Evolutionary conservation across 53 echinoderm and acorn worm genomes (phyloP).

Genomic region (Echinometra lucunter): DNA sequence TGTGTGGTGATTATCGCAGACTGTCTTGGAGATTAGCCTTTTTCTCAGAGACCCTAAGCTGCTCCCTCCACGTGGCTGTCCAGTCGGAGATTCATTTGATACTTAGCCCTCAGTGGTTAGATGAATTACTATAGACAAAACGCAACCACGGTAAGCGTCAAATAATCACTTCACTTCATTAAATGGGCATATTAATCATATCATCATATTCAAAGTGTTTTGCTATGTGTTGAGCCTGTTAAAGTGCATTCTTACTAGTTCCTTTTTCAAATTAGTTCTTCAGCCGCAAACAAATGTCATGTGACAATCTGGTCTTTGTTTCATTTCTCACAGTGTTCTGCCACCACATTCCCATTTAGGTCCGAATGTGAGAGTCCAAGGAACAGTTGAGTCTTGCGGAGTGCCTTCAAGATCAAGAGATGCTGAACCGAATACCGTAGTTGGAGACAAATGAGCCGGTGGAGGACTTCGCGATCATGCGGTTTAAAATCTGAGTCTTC

Average conservation of each 20-base stretch:
- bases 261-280: neutral
- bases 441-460: neutral
- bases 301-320: neutral
- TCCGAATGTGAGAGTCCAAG: neutral
- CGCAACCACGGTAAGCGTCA: neutral
- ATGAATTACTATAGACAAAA: neutral
- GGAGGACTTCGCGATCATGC: conserved; percentile 25
- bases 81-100: neutral
- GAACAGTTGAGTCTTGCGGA: neutral
- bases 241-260: neutral
- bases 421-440: conserved; percentile 11
- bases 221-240: neutral
- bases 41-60: neutral
- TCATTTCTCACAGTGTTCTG: neutral
- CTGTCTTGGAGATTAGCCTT: neutral
- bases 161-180: neutral
- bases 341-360: conserved; percentile 1
- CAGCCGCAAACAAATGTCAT: neutral
- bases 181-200: neutral
- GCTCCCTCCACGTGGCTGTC: neutral
- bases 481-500: conserved; percentile 1
- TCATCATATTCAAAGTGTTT: neutral
- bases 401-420: neutral
- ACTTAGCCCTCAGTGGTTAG: neutral
- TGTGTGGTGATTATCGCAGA: neutral